Conservation (phyloP, 2,797 vertebrate genomes). For the Pipistrellus kuhlii region DNA sequence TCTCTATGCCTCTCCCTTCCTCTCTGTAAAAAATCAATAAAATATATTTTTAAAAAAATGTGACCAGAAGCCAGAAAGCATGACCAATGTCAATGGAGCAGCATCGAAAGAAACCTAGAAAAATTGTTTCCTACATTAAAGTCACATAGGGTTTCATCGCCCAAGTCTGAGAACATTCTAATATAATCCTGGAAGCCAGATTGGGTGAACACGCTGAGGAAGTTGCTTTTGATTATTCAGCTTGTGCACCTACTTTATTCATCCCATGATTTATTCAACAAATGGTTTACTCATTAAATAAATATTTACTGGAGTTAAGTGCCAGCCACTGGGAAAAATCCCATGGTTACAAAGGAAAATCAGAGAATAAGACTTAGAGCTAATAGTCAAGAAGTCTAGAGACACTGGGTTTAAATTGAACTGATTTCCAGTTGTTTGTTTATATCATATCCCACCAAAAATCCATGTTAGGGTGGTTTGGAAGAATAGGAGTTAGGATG, state of each 20-base stretch:
- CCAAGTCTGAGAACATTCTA: neutral
- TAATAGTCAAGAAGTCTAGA: neutral
- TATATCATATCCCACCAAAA: neutral
- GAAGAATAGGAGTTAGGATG: neutral
- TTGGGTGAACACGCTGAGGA: neutral
- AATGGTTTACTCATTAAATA: conserved; percentile 10
- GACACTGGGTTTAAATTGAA: neutral
- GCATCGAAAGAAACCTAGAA: neutral
- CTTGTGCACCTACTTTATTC: conserved; percentile 26
- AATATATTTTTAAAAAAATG: neutral
- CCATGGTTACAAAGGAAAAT: neutral
- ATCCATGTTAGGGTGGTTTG: neutral
- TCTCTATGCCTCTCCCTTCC: no score
- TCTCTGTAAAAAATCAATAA: no score
- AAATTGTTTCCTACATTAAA: neutral
- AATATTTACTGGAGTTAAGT: conserved; percentile 62
- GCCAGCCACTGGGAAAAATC: conserved; percentile 23
- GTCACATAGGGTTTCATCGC: neutral
- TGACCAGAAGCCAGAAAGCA: neutral
- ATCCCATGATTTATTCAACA: conserved; percentile 47
- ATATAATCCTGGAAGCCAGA: neutral
- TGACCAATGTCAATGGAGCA: neutral
- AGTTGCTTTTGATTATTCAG: conserved; percentile 6
- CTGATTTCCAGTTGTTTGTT: neutral
- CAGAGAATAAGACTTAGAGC: neutral